Conservation (phyloP, 2,113 vertebrate species). For the Ageneiosus marmoratus region DNA sequence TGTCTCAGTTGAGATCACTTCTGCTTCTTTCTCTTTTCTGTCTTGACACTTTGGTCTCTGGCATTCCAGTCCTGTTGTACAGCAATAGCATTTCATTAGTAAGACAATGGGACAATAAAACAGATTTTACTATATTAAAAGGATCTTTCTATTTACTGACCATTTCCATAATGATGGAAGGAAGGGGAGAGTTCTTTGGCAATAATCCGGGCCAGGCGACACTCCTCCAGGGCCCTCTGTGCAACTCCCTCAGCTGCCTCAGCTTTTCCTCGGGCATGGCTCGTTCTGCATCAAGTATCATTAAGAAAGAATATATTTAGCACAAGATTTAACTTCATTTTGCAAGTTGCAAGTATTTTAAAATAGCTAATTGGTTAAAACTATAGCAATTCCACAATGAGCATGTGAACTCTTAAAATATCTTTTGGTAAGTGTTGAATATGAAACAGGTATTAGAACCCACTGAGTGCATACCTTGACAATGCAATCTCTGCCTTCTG, state of each 20-base stretch:
- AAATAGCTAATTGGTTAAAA: not conserved
- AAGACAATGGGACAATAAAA: not conserved
- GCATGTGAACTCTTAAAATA: not conserved
- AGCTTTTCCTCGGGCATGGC: conserved; percentile 92
- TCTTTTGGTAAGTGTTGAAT: not conserved
- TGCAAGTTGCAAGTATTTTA: not conserved
- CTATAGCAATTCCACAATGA: not conserved
- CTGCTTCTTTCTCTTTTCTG: conserved; percentile 85
- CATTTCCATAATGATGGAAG: conserved; percentile 94
- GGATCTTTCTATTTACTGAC: conserved; percentile 74
- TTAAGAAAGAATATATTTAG: conserved; percentile 26
- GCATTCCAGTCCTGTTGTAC: conserved; percentile 85
- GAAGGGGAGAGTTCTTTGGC: conserved; percentile 98
- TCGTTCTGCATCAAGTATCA: conserved; percentile 78
- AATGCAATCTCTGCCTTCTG: conserved; percentile 96
- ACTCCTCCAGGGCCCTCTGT: conserved; percentile 91
- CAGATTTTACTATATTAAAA: not conserved
- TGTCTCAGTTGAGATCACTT: conserved; percentile 88
- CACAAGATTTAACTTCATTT: not conserved
- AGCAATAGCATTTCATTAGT: not conserved
- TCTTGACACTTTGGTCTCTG: conserved; percentile 87
- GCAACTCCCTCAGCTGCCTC: conserved; percentile 89
- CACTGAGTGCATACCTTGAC: conserved; percentile 80
- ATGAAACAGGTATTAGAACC: not conserved
- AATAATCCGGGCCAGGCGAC: conserved; percentile 90